Percentiles rank a stretch among this genome's conserved stretches.
Conservation (phyloP, 2,888 invertebrate species). For the Yponomeuta sedellus region DNA sequence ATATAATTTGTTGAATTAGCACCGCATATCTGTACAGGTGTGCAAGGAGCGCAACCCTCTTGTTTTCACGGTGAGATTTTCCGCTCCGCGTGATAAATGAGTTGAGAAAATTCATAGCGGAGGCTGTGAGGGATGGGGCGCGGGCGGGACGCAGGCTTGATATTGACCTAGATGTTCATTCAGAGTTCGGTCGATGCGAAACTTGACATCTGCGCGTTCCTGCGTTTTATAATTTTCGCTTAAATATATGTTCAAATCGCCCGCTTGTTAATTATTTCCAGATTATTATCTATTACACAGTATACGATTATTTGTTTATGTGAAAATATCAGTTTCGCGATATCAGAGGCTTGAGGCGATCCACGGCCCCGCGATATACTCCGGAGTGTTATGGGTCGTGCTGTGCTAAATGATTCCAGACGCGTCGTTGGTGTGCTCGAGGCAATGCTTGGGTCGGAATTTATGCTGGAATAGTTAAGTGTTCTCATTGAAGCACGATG, state of each 20-base stretch:
- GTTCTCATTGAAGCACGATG: constrained; percentile 31
- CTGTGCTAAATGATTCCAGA: constrained; percentile 35
- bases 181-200: constrained; percentile 76
- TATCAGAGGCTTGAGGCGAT: constrained; percentile 21
- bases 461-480: constrained; percentile 38
- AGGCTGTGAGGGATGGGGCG: constrained; percentile 41
- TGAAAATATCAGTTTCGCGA: not conserved
- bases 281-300: constrained; percentile 16
- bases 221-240: constrained; percentile 66
- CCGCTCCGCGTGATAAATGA: constrained; percentile 51
- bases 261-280: constrained; percentile 42
- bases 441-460: constrained; percentile 37
- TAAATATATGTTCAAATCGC: constrained; percentile 41
- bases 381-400: constrained; percentile 47
- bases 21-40: not conserved
- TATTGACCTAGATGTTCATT: constrained; percentile 77
- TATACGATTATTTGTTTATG: not conserved
- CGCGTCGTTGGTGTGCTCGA: constrained; percentile 36
- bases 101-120: constrained; percentile 50
- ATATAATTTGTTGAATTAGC: not conserved
- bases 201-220: constrained; percentile 75
- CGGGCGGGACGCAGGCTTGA: constrained; percentile 58
- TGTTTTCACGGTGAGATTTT: constrained; percentile 24
- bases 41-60: not conserved
- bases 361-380: constrained; percentile 17